Percentiles rank a stretch among this genome's conserved stretches.
phyloP scores from a whole-genome alignment of 2,888 invertebrate genomes.

The Eilema sororculum region DNA sequence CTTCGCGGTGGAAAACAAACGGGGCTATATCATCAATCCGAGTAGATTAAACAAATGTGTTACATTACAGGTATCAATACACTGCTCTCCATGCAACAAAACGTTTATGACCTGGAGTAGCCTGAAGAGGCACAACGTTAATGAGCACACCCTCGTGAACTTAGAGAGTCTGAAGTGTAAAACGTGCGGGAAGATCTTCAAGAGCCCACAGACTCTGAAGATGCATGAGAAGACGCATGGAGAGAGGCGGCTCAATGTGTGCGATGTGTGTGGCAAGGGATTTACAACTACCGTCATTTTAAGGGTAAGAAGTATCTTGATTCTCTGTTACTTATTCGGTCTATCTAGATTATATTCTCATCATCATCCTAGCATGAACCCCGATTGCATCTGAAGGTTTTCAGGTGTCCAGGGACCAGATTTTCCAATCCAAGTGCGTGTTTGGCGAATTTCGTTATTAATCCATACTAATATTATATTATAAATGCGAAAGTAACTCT shows the following conservation, averaged over 20 bases:
- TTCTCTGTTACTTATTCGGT: too few species aligned
- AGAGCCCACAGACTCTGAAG: slow-evolving; percentile 68
- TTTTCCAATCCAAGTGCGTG: too few species aligned
- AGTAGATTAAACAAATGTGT: neutral
- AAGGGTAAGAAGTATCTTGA: slow-evolving; percentile 56
- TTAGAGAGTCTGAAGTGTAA: slow-evolving; percentile 68
- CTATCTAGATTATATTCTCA: too few species aligned
- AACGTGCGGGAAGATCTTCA: slow-evolving; percentile 75
- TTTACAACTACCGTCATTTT: slow-evolving; percentile 66
- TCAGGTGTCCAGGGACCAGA: too few species aligned
- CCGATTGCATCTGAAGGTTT: too few species aligned
- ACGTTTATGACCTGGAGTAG: slow-evolving; percentile 76
- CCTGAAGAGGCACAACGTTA: slow-evolving; percentile 69
- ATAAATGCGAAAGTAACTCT: too few species aligned
- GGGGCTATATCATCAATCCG: too few species aligned
- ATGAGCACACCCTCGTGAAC: slow-evolving; percentile 66
- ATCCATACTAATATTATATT: too few species aligned
- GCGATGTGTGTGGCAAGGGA: slow-evolving; percentile 79
- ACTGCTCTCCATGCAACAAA: slow-evolving; percentile 73
- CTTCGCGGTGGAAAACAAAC: too few species aligned
- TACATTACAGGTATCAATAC: slow-evolving; percentile 57
- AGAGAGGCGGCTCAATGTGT: slow-evolving; percentile 65
- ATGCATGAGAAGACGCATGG: slow-evolving; percentile 71
- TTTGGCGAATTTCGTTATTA: too few species aligned
- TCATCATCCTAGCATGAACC: too few species aligned